Percentiles rank a stretch among this genome's conserved stretches.
Evolutionary conservation across 2,888 invertebrate species (phyloP).

Genomic region (Allolobophora icterica): DNA sequence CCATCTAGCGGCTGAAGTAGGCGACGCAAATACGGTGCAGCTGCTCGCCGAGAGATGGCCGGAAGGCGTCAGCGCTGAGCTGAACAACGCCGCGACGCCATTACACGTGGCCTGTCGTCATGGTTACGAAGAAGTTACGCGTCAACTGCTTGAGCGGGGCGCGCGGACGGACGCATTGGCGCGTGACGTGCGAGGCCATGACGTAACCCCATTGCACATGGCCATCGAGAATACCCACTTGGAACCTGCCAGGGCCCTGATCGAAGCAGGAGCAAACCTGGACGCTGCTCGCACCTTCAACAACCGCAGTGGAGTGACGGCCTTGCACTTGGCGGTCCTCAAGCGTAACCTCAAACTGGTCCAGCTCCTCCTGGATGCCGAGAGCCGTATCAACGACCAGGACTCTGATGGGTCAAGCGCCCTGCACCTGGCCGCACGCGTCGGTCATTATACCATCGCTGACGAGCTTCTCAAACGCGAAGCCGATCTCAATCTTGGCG

Average conservation of each 20-base stretch:
- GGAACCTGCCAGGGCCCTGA: conserved; percentile 35
- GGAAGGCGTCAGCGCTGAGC: conserved; percentile 33
- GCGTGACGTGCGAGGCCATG: conserved; percentile 40
- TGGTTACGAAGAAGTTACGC: conserved; percentile 38
- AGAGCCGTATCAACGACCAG: conserved; percentile 36
- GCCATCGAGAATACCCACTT: conserved; percentile 43
- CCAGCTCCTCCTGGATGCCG: conserved; percentile 35
- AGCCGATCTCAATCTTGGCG: conserved; percentile 41
- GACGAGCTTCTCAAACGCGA: conserved; percentile 36
- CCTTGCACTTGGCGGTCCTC: conserved; percentile 45
- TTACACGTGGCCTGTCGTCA: conserved; percentile 41
- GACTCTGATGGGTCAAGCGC: conserved; percentile 46
- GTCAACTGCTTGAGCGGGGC: conserved; percentile 36
- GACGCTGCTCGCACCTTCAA: conserved; percentile 36
- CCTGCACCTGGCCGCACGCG: conserved; percentile 45
- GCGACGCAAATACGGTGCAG: conserved; percentile 40
- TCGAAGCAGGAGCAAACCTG: conserved; percentile 41
- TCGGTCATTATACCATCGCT: conserved; percentile 39
- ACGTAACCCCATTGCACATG: conserved; percentile 41
- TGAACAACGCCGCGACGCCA: conserved; percentile 42
- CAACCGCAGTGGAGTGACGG: conserved; percentile 38
- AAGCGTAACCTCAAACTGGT: conserved; percentile 38
- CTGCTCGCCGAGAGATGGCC: conserved; percentile 31
- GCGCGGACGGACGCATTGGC: conserved; percentile 38
- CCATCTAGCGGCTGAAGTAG: conserved; percentile 44